A percentile compares a stretch with the other conserved stretches of the same genome.
Conservation (phyloP, 2,113 vertebrate genomes). For the Clarias gariepinus region DNA sequence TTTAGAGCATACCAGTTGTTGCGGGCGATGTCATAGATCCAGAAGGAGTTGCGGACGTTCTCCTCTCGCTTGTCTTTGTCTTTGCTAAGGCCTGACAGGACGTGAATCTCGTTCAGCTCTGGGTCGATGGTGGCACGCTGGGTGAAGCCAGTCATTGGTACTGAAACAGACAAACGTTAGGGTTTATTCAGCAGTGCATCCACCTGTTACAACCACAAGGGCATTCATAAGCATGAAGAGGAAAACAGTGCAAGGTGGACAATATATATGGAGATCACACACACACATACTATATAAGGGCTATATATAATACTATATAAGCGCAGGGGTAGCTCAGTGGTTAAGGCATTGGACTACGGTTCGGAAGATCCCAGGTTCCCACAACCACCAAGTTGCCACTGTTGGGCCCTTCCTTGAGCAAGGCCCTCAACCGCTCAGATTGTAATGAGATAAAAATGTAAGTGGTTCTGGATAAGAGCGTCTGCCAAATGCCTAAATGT, state of each 20-base stretch:
- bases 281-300: too few species aligned
- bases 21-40: conserved; percentile 98
- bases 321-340: too few species aligned
- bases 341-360: too few species aligned
- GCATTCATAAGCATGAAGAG: not conserved
- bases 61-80: conserved; percentile 98
- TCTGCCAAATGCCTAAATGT: too few species aligned
- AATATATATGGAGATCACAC: too few species aligned
- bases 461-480: too few species aligned
- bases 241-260: not conserved
- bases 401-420: too few species aligned
- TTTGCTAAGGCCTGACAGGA: conserved; percentile 96
- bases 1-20: conserved; percentile 86
- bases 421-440: too few species aligned
- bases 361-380: too few species aligned
- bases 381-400: too few species aligned
- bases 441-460: too few species aligned
- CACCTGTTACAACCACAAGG: not conserved
- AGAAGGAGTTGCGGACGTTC: conserved; percentile 98
- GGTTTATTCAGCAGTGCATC: not conserved
- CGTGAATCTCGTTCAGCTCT: conserved; percentile 97
- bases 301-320: too few species aligned
- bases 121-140: conserved; percentile 98
- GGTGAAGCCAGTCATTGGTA: conserved; percentile 98
- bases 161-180: conserved; percentile 64